Evolutionary conservation across 2,888 invertebrate species (phyloP).

Genomic region (Parthenolecanium corni): DNA sequence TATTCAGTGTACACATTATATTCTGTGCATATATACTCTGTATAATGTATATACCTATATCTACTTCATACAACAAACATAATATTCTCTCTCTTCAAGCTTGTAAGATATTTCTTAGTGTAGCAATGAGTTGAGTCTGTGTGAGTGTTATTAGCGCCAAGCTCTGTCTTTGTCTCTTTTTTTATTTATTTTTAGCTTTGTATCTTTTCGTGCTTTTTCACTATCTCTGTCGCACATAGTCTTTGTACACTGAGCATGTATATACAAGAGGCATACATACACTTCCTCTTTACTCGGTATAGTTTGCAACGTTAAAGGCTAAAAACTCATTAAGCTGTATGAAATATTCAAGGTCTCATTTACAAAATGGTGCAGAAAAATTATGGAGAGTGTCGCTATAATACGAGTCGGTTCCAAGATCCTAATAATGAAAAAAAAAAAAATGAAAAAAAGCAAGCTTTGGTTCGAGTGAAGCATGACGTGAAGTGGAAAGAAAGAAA

Average conservation of each 20-base stretch:
- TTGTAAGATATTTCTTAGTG: too few species aligned
- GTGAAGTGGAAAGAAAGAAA: too few species aligned
- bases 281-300: conserved; percentile 7
- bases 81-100: too few species aligned
- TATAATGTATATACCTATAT: neutral
- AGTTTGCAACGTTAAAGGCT: conserved; percentile 11
- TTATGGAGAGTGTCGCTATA: neutral
- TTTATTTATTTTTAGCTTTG: too few species aligned
- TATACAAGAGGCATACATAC: conserved; percentile 11
- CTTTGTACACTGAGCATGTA: neutral
- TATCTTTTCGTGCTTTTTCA: neutral
- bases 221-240: neutral
- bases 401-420: too few species aligned
- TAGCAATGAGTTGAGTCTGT: too few species aligned
- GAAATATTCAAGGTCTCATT: conserved; percentile 28
- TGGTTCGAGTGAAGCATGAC: too few species aligned
- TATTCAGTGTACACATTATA: neutral
- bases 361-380: conserved; percentile 11
- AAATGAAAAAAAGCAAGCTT: too few species aligned
- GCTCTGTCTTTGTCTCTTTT: too few species aligned
- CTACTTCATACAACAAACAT: neutral
- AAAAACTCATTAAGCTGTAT: conserved; percentile 24
- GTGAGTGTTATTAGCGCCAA: too few species aligned
- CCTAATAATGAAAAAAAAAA: too few species aligned
- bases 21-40: neutral